Base-by-base conservation (phyloP, 2,888 invertebrate species). In the Ectemnius lituratus region DNA sequence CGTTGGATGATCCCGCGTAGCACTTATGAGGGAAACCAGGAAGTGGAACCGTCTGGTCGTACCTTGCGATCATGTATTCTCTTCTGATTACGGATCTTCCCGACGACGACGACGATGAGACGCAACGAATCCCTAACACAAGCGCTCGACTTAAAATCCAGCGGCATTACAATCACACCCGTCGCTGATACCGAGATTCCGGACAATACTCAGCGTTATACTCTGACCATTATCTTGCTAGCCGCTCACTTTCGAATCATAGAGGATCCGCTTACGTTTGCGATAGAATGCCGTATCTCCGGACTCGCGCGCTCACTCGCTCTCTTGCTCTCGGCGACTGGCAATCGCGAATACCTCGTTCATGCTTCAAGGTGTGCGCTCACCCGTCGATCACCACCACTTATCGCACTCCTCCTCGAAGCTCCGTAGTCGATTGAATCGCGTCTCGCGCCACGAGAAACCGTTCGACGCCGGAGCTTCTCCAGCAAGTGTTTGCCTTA, bases 141-240 rank as follows among this genome's bases (percentile, higher is more conserved):
- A 37, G 8, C 5, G 37, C 8, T 6, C 37, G 37, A 37, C 37
- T 6, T 6, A 11, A 37, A 37, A 37, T 37, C 62, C 62, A 71
- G 71, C 65, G 61, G 71, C 76, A 75, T 75, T 71, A 65, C 60
- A 49, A 75, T 75, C 67, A 65, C 60, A 49, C 20, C 11, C 60
- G 6, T 20, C 13, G 20, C 37, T 58, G 27, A 62, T 20, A 18
- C 46, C 16, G 8, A 18, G 57, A 18, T 18, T n/a, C 4, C 46
- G 47, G 37, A 62, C 49, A 67, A 62, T 18, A 20, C 52, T 62
- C 37, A 37, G 11, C 68, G 62, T 16, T 46, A 27, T 59, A 71
- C 57, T 49, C n/a, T 16, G 45, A 37, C 37, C 37, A 67, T 60
- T 65, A 52, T 62, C 47, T 46, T 64, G 46, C 62, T 72, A 27